Evolutionary conservation across 2,113 vertebrate genomes (phyloP).

Genomic region (Pipa parva): DNA sequence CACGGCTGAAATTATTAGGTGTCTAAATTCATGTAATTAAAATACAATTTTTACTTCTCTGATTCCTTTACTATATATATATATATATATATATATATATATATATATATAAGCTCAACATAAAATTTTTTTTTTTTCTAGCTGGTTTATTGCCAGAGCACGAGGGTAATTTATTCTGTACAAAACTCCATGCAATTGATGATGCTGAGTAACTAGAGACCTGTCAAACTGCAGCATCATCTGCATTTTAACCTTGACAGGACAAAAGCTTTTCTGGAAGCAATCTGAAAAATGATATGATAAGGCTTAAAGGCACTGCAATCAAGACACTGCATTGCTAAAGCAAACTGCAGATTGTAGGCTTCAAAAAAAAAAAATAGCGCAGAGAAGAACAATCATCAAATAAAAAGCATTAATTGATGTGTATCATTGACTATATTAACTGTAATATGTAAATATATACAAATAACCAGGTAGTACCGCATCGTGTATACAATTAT

Average conservation of each 20-base stretch:
- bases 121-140: background rate
- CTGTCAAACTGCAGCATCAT: constrained; percentile 15
- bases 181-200: background rate
- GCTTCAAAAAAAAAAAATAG: background rate
- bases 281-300: constrained; percentile 16
- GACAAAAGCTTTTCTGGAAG: constrained; percentile 26
- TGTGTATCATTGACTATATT: no score
- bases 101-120: background rate
- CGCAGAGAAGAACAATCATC: no score
- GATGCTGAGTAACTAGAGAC: constrained; percentile 15
- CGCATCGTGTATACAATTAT: no score
- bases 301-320: constrained; percentile 29
- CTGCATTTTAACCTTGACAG: constrained; percentile 36
- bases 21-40: no score
- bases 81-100: no score
- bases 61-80: no score
- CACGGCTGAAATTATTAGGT: no score
- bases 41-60: background rate
- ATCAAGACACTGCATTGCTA: constrained; percentile 20
- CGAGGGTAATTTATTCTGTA: constrained; percentile 9
- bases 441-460: no score
- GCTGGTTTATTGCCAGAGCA: constrained; percentile 10
- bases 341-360: background rate
- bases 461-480: no score
- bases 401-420: no score